Conservation (phyloP, 2,888 invertebrate species). For the Ligdia adustata region DNA sequence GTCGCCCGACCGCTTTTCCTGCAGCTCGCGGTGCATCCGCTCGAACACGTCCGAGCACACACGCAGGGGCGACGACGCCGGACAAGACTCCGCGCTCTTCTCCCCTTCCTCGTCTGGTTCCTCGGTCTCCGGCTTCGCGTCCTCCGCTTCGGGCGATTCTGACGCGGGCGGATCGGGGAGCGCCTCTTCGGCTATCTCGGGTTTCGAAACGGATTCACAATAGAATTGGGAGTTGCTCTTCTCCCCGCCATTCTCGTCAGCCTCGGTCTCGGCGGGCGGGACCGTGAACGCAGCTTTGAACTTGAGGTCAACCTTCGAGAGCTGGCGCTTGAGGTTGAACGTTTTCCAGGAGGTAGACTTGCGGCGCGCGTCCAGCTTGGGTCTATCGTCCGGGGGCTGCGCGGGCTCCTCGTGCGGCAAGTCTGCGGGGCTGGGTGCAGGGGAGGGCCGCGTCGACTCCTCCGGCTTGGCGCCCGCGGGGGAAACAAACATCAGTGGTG, state of each 20-base stretch:
- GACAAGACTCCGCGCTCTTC: neutral
- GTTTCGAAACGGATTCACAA: slow-evolving; percentile 49
- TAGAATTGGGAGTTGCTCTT: slow-evolving; percentile 69
- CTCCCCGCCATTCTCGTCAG: slow-evolving; percentile 57
- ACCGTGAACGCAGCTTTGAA: slow-evolving; percentile 86
- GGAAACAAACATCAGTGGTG: slow-evolving; percentile 65
- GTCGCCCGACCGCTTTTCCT: slow-evolving; percentile 60
- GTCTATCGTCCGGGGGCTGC: slow-evolving; percentile 51
- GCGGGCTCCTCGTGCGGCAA: slow-evolving; percentile 37
- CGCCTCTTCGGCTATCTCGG: slow-evolving; percentile 38
- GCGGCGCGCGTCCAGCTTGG: slow-evolving; percentile 79
- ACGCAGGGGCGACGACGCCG: slow-evolving; percentile 45
- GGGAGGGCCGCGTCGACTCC: slow-evolving; percentile 45
- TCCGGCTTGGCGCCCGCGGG: slow-evolving; percentile 65
- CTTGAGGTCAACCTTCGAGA: slow-evolving; percentile 91
- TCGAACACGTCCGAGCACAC: slow-evolving; percentile 71
- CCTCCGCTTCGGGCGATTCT: slow-evolving; percentile 38
- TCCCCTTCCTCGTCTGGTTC: slow-evolving; percentile 5
- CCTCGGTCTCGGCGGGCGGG: slow-evolving; percentile 71
- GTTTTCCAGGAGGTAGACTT: slow-evolving; percentile 90
- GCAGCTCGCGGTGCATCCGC: slow-evolving; percentile 69
- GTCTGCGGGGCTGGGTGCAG: slow-evolving; percentile 43
- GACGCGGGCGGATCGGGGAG: slow-evolving; percentile 43
- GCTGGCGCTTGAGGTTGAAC: slow-evolving; percentile 91
- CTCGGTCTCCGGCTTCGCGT: slow-evolving; percentile 44